These are phyloP conservation scores for Mugil cephalus DNA, from an alignment of 2,113 vertebrate species.

Conservation along the genomic window DNA sequence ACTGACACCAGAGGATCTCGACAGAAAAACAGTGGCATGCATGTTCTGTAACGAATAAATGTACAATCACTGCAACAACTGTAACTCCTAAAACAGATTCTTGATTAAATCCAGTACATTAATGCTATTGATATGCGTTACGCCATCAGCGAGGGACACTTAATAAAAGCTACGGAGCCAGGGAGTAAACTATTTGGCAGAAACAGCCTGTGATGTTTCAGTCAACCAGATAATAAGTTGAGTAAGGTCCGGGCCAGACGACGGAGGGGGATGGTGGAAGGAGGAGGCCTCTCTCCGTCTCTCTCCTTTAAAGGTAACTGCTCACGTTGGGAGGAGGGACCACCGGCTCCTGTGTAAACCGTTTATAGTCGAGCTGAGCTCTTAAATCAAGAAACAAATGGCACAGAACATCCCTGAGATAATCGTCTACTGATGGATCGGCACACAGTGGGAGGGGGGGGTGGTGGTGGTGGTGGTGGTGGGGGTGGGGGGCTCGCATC, in stretches of 20 bases:
- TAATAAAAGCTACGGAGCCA: conserved; percentile 31
- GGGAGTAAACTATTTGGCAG: conserved; percentile 39
- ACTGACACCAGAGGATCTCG: no score
- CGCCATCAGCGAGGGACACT: conserved; percentile 27
- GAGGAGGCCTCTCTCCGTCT: conserved; percentile 16
- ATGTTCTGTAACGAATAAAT: no score
- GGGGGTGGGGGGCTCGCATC: conserved; percentile 45
- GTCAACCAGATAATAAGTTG: conserved; percentile 68
- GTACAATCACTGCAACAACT: no score
- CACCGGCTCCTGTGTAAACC: conserved; percentile 73
- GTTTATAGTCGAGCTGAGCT: conserved; percentile 56
- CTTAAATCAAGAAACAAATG: conserved; percentile 80
- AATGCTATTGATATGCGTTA: background rate
- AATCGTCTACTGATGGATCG: conserved; percentile 64
- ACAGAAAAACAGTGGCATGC: no score
- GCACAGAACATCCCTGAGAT: conserved; percentile 62
- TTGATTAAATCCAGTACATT: no score
- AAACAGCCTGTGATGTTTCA: conserved; percentile 68
- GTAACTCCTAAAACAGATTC: no score
- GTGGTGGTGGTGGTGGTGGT: background rate
- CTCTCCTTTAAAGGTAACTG: conserved; percentile 78
- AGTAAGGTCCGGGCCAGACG: conserved; percentile 59
- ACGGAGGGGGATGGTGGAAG: conserved; percentile 16
- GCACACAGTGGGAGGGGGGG: background rate
- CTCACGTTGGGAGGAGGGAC: conserved; percentile 52